Base-by-base conservation (phyloP, 2,888 invertebrate species). In the Tinea semifulvella region DNA sequence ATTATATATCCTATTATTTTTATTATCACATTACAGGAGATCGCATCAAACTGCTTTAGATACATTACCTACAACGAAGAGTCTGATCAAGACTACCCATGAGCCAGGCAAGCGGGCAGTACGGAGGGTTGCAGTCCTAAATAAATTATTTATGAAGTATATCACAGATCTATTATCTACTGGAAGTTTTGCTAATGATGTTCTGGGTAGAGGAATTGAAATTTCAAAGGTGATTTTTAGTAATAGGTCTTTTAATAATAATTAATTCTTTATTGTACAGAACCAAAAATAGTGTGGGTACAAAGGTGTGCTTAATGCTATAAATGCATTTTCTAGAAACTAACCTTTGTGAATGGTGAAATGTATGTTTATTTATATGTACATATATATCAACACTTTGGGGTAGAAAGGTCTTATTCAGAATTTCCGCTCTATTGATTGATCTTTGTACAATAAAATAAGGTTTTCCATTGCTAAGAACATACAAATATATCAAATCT, bases 61-160 rank as follows among this genome's bases (percentile, higher is more conserved):
- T 45, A 46, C 53, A 19, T 49, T 79, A 53, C 76, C 76, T 2
- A 65, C 65, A 51, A 48, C 73, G 1, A 77, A 72, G 50, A 73
- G 68, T 50, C 53, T 82, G 19, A 65, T 72, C 1, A 81, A 74
- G 54, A 74, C 73, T 13, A 64, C 73, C 46, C 64, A 76, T 54
- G 82, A 82, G 45, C 83, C 82, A 19, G 76, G 79, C 8, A 84
- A 85, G 39, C 72, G 77, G 8, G 83, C 82, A 7, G 65, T 71
- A 1, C 83, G 88, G 28, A 81, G 92, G 54, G 72, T 85, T 16
- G 71, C 82, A 1, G 87, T 92, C 50, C 66, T 94, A 1, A 92
- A 92, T 62, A 91, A 91, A 66, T 59, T 93, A 42, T 92, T 93
- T 56, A 92, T 93, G 91, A 84, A 86, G 54, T 80, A 90, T 47